phyloP scores from a whole-genome alignment of 2,797 vertebrate species.

The Chaunax sp. region DNA sequence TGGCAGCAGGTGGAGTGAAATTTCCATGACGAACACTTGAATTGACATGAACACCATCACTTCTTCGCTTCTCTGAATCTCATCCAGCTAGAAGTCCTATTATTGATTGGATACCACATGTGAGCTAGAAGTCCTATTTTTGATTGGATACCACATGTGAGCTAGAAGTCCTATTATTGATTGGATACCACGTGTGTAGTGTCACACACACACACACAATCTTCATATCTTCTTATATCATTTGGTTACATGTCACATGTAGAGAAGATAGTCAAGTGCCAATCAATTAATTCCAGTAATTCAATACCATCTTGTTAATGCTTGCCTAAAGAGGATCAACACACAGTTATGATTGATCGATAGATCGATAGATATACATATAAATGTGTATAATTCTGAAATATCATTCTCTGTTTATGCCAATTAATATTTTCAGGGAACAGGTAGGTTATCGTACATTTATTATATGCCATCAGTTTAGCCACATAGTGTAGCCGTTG shows the following conservation, averaged over 20 bases:
- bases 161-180: no score
- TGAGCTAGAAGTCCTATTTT: no score
- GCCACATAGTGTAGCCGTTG: no score
- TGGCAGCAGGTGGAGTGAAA: constrained; percentile 24
- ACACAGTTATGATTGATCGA: no score
- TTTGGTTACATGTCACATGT: constrained; percentile 40
- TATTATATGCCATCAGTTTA: no score
- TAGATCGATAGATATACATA: no score
- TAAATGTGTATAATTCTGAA: no score
- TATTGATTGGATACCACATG: constrained; percentile 33
- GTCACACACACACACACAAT: not conserved
- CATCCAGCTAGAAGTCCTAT: constrained; percentile 67
- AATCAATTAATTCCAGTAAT: constrained; percentile 54
- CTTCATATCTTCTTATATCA: constrained; percentile 38
- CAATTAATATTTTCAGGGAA: no score
- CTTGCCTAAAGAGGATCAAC: constrained; percentile 26
- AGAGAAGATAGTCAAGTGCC: constrained; percentile 37
- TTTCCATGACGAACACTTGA: constrained; percentile 28
- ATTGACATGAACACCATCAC: no score
- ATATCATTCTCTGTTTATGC: not conserved
- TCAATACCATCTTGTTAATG: constrained; percentile 23
- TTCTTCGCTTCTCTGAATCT: constrained; percentile 50
- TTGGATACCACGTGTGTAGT: no score
- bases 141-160: no score
- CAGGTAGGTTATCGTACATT: no score